Base-by-base conservation (phyloP, 92 coral and sea anemone species). In the Porites evermanni region DNA sequence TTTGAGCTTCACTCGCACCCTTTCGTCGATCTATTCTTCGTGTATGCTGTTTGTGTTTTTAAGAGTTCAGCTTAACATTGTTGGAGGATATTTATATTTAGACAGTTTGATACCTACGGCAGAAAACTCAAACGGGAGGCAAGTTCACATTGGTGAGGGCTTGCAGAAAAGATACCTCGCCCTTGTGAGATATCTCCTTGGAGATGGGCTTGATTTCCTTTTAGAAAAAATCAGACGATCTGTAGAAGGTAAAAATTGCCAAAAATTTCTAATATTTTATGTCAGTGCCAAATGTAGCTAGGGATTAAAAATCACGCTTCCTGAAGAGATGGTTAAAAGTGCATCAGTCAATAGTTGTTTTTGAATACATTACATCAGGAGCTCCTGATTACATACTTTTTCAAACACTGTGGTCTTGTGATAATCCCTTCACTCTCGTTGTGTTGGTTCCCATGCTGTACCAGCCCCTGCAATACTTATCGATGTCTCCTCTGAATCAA, bases 31-130 rank as follows among this genome's bases (percentile, higher is more conserved):
- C 58, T 97, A 97, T 79, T 91, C 97, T 21, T 95, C 98, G 47
- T 97, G 98, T 70, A 26, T 97, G 70, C 81, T 97, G 86, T 92
- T 95, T 89, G 99, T 93, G 81, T 97, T 97, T 66, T 90, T 97
- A 70, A 90, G 97, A 44, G 98, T 97, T 53, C 99, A 97, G 91
- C 77, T 97, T 72, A 95, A 95, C 77, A 75, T 97, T 52, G 91
- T 97, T 59, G 99, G 99, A 79, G 99, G 99, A 2, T 97, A 97
- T 67, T 90, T 97, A 98, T 97, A 97, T 70, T 67, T 97, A 24
- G 99, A 97, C 66, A 93, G 95, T 70, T 83, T 95, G 82, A 84
- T 74, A n/a, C 67, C 44, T 13, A 52, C 82, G 19, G 84, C 79
- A 60, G 91, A 83, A 72, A 65, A 74, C n/a, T 29, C 83, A 17